Conservation (phyloP, 2,113 vertebrate species). For the Clarias gariepinus region DNA sequence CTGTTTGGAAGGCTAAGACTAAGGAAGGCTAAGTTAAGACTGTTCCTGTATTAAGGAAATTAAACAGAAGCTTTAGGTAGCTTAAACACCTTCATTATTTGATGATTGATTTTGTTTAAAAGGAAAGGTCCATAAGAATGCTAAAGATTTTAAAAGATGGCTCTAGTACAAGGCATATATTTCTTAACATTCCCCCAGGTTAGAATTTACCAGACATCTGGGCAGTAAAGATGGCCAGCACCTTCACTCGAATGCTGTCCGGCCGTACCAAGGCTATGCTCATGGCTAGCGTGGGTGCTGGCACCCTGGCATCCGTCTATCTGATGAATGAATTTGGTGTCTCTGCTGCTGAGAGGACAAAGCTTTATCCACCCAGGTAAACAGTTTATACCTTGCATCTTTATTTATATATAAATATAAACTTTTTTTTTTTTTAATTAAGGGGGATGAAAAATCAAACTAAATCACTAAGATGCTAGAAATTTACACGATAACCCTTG, state of each 20-base stretch:
- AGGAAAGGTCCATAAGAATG: not conserved
- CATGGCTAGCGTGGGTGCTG: conserved; percentile 77
- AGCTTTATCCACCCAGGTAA: conserved; percentile 84
- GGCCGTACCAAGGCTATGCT: conserved; percentile 78
- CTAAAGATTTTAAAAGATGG: not conserved
- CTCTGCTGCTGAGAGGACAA: conserved; percentile 71
- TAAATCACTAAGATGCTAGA: not conserved
- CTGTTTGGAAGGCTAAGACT: not conserved
- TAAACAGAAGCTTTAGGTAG: not conserved
- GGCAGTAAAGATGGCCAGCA: conserved; percentile 75
- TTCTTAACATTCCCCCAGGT: not conserved
- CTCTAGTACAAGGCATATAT: not conserved
- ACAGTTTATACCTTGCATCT: not conserved
- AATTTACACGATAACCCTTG: not conserved
- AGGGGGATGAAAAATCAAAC: not conserved
- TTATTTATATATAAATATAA: not conserved
- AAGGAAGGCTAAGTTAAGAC: not conserved
- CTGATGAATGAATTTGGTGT: conserved; percentile 75
- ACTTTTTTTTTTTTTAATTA: not conserved
- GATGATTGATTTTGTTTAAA: not conserved
- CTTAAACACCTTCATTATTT: not conserved
- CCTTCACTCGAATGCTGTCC: conserved; percentile 82
- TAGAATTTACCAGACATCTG: conserved; percentile 20
- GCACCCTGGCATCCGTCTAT: conserved; percentile 79
- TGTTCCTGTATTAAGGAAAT: not conserved